Conservation (phyloP, 2,113 vertebrate genomes). For the Albula glossodonta region DNA sequence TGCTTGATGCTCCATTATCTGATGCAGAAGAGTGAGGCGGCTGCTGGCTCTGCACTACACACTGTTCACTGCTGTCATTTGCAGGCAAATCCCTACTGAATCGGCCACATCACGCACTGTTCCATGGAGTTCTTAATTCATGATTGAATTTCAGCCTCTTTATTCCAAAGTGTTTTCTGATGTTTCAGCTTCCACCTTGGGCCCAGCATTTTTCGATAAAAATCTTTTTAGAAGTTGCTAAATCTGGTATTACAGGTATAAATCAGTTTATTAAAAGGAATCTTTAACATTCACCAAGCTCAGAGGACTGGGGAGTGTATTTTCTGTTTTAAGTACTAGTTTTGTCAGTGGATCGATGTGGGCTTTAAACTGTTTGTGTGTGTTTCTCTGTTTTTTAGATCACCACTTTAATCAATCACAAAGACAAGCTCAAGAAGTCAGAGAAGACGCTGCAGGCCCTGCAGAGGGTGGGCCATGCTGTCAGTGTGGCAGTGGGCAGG, state of each 20-base stretch:
- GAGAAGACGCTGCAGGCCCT: conserved; percentile 91
- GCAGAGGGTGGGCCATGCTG: conserved; percentile 91
- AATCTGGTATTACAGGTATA: no score
- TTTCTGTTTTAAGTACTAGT: background rate
- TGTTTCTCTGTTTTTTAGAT: conserved; percentile 73
- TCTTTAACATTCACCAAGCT: no score
- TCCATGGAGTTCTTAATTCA: no score
- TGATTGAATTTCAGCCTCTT: no score
- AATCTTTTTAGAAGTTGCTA: no score
- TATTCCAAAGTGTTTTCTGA: no score
- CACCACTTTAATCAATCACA: conserved; percentile 96
- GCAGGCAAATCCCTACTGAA: no score
- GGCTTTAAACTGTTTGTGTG: background rate
- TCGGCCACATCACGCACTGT: no score
- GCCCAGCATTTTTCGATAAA: no score
- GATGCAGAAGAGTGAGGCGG: background rate
- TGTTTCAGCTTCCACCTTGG: no score
- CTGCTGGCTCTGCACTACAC: background rate
- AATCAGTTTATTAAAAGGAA: no score
- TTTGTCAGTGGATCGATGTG: background rate
- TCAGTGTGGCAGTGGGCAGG: conserved; percentile 88
- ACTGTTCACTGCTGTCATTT: background rate
- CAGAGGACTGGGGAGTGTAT: background rate
- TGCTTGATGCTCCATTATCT: background rate
- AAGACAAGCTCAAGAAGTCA: conserved; percentile 93